Percentiles rank a stretch among this genome's conserved stretches.
phyloP scores from a whole-genome alignment of 2,888 invertebrate genomes.

The Phorcus lineatus region DNA sequence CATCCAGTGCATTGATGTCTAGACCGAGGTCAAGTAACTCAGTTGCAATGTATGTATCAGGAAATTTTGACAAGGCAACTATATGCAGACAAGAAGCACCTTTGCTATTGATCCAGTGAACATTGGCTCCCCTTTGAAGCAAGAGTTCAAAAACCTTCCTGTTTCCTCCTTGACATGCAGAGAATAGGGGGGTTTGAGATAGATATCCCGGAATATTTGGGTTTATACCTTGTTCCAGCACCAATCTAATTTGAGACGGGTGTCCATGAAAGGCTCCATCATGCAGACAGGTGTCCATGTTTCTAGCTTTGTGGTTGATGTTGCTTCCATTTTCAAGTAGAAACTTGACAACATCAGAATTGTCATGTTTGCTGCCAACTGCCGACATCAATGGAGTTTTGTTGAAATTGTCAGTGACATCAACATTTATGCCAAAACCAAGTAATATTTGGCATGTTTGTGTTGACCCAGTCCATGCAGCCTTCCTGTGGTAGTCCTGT shows the following conservation, averaged over 20 bases:
- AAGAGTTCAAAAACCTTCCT: no score
- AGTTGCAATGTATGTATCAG: no score
- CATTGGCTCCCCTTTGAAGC: no score
- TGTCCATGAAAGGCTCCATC: neutral
- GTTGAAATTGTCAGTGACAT: neutral
- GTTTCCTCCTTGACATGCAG: no score
- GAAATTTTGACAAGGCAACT: no score
- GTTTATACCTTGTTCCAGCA: no score
- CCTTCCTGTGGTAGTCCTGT: neutral
- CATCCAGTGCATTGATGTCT: neutral
- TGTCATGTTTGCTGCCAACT: neutral
- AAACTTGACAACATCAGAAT: neutral
- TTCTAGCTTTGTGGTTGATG: neutral
- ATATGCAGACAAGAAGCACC: no score
- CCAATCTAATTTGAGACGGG: neutral
- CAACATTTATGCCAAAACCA: neutral
- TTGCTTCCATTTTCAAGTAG: neutral
- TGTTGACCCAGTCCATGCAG: neutral
- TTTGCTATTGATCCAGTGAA: no score
- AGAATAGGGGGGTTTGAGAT: no score
- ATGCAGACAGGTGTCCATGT: neutral
- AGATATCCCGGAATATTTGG: no score
- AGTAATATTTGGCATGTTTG: neutral
- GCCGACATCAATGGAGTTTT: neutral
- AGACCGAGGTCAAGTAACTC: neutral